Evolutionary conservation across 2,888 invertebrate genomes (phyloP).

Genomic region (Tipula confusa): DNA sequence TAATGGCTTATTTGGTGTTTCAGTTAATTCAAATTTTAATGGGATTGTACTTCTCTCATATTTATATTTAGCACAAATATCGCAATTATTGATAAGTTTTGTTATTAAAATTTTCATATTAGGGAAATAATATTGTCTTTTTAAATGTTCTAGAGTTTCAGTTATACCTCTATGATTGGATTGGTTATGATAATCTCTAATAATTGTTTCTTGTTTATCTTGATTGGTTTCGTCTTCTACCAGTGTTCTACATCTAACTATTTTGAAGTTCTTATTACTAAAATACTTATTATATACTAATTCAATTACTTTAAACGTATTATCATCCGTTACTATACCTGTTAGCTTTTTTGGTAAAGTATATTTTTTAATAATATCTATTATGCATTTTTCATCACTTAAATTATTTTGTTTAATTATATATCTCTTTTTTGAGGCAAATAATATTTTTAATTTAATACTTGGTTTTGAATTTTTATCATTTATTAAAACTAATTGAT

Average conservation of each 20-base stretch:
- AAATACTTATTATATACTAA: too few relatives aligned
- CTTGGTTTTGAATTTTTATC: constrained; percentile 29
- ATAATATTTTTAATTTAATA: constrained; percentile 33
- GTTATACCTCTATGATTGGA: constrained; percentile 36
- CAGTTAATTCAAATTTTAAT: constrained; percentile 33
- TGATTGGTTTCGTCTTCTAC: too few relatives aligned
- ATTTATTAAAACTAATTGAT: constrained; percentile 34
- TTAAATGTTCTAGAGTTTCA: constrained; percentile 36
- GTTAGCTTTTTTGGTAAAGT: too few relatives aligned
- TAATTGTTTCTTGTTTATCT: too few relatives aligned
- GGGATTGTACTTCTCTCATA: constrained; percentile 37
- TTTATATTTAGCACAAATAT: constrained; percentile 33
- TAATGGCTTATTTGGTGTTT: constrained; percentile 35
- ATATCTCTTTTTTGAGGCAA: constrained; percentile 34
- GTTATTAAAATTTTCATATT: constrained; percentile 36
- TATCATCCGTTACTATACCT: too few relatives aligned
- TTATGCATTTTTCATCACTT: too few relatives aligned
- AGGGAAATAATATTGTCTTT: constrained; percentile 36
- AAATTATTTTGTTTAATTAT: too few relatives aligned
- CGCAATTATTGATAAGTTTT: constrained; percentile 36
- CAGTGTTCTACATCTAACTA: not conserved
- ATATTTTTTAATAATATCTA: too few relatives aligned
- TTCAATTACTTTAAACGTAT: too few relatives aligned
- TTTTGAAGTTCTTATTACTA: not conserved
- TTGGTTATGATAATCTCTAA: constrained; percentile 35